Conservation (phyloP, 64 coral and sea anemone genomes). For the Montipora cactus region DNA sequence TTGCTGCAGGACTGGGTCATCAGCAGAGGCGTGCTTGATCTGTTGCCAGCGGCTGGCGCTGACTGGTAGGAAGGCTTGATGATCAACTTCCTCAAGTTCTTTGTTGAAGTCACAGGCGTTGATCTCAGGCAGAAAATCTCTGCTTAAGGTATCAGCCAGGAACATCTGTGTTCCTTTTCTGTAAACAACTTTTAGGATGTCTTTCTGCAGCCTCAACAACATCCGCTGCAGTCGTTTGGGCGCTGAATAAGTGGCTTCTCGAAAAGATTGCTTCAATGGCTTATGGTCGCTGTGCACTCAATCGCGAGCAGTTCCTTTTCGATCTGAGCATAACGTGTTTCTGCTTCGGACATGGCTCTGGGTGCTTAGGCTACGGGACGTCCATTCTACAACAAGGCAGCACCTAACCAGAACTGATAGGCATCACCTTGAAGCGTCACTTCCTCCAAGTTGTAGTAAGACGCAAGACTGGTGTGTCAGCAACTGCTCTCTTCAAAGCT, state of each 20-base stretch:
- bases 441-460: neutral
- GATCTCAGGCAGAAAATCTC: too few species aligned
- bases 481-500: neutral
- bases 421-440: neutral
- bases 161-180: too few species aligned
- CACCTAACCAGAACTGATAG: neutral
- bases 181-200: too few species aligned
- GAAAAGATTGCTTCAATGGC: too few species aligned
- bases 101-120: neutral
- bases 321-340: slow-evolving; percentile 15
- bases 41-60: too few species aligned
- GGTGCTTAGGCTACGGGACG: slow-evolving; percentile 3
- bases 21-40: too few species aligned
- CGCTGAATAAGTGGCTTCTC: too few species aligned
- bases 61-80: too few species aligned
- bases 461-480: neutral
- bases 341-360: neutral
- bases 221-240: too few species aligned
- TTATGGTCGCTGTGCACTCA: neutral
- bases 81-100: too few species aligned
- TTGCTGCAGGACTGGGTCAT: too few species aligned
- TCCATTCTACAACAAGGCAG: neutral
- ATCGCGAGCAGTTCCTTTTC: slow-evolving; percentile 39
- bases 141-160: too few species aligned
- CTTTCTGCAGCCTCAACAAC: slow-evolving; percentile 31